Evolutionary conservation across 1,140 invertebrate genomes (phyloP).

Genomic region (Euborellia annulipes): DNA sequence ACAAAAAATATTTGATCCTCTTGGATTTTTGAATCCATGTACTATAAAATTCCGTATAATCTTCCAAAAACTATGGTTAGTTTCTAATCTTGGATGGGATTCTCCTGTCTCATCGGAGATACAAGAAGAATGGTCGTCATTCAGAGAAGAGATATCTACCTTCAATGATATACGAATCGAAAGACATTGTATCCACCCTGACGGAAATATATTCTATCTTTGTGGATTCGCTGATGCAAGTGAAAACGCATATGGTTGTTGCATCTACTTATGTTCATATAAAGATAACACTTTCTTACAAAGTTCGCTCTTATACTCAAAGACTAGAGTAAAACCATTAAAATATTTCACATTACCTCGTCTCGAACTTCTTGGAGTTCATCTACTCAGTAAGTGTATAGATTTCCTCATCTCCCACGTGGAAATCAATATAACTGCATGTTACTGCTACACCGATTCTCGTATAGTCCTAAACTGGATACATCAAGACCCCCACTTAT

Average conservation of each 20-base stretch:
- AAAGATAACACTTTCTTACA: neutral
- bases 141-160: too few species aligned
- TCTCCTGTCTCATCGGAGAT: too few species aligned
- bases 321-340: slow-evolving; percentile 1
- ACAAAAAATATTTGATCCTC: slow-evolving; percentile 24
- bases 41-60: slow-evolving; percentile 27
- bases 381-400: neutral
- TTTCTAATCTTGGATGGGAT: too few species aligned
- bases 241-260: slow-evolving; percentile 24
- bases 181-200: too few species aligned
- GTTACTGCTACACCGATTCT: slow-evolving; percentile 19
- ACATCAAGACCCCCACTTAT: slow-evolving; percentile 12
- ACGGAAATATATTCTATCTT: too few species aligned
- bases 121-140: too few species aligned
- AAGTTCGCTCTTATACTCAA: too few species aligned
- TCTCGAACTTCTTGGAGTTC: neutral
- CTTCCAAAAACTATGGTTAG: slow-evolving; percentile 29
- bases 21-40: slow-evolving; percentile 26
- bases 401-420: neutral
- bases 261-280: slow-evolving; percentile 22
- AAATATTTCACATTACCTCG: neutral
- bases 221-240: slow-evolving; percentile 28
- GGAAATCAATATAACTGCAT: neutral
- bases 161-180: too few species aligned
- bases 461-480: slow-evolving; percentile 25